phyloP scores from a whole-genome alignment of 2,797 vertebrate species.

The Melanotaenia maccullochi region DNA sequence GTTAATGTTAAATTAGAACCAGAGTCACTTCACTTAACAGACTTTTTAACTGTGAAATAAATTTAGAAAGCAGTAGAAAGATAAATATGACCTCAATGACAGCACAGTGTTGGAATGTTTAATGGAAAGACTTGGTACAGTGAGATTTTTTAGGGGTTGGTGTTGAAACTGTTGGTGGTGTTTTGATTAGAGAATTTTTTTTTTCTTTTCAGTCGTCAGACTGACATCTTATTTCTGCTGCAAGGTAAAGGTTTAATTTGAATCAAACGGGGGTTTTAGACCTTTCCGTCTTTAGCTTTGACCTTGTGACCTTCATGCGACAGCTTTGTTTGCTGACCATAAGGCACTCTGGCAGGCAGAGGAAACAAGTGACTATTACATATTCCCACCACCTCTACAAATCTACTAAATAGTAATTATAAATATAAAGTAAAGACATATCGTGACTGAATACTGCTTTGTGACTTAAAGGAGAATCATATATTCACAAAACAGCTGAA shows the following conservation, averaged over 20 bases:
- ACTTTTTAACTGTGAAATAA: no score
- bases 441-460: constrained; percentile 13
- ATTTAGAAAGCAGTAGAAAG: background rate
- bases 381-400: constrained; percentile 3
- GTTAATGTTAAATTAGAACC: background rate
- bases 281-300: constrained; percentile 31
- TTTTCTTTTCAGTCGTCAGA: constrained; percentile 5
- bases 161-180: background rate
- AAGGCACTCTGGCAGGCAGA: background rate
- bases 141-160: background rate
- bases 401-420: constrained; percentile 1
- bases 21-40: no score
- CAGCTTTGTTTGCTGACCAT: constrained; percentile 39
- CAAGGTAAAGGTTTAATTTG: constrained; percentile 28
- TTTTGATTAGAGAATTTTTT: constrained; percentile 9
- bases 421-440: constrained; percentile 5
- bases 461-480: constrained; percentile 38
- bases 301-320: constrained; percentile 44
- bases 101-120: background rate
- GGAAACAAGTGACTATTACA: constrained; percentile 1
- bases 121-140: background rate
- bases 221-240: constrained; percentile 33
- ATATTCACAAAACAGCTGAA: constrained; percentile 50
- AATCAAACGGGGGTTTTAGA: constrained; percentile 35
- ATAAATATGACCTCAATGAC: background rate